These are phyloP conservation scores for Nerophis ophidion DNA, from an alignment of 2,113 vertebrate species.

Conservation along the genomic window DNA sequence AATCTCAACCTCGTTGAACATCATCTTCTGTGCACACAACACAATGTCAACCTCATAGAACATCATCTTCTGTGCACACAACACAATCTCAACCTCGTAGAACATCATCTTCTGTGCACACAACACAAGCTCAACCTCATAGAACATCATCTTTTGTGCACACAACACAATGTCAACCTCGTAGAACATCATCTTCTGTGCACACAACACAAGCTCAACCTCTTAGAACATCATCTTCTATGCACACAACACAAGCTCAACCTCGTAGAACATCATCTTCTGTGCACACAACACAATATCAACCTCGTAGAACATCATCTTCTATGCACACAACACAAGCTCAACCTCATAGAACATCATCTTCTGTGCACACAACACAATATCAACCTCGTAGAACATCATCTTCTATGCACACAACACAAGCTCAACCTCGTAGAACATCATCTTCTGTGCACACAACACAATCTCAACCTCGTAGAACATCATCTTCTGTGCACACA, in stretches of 20 bases:
- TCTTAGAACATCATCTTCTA: constrained; percentile 96
- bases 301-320: constrained; percentile 93
- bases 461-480: constrained; percentile 97
- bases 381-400: constrained; percentile 95
- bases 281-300: constrained; percentile 50
- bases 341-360: constrained; percentile 93
- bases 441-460: constrained; percentile 75
- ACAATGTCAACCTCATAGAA: constrained; percentile 97
- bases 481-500: constrained; percentile 78
- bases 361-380: constrained; percentile 74
- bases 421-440: constrained; percentile 98
- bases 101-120: constrained; percentile 85
- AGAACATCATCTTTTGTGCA: constrained; percentile 88
- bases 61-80: constrained; percentile 78
- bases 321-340: constrained; percentile 70
- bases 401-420: constrained; percentile 75
- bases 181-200: constrained; percentile 92
- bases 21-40: constrained; percentile 75
- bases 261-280: constrained; percentile 95
- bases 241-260: background rate
- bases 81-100: constrained; percentile 86
- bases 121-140: constrained; percentile 79
- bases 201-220: constrained; percentile 49
- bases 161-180: constrained; percentile 73
- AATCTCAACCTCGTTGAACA: constrained; percentile 98